Conservation (phyloP, 1,140 invertebrate species). For the Rhagoletis pomonella region DNA sequence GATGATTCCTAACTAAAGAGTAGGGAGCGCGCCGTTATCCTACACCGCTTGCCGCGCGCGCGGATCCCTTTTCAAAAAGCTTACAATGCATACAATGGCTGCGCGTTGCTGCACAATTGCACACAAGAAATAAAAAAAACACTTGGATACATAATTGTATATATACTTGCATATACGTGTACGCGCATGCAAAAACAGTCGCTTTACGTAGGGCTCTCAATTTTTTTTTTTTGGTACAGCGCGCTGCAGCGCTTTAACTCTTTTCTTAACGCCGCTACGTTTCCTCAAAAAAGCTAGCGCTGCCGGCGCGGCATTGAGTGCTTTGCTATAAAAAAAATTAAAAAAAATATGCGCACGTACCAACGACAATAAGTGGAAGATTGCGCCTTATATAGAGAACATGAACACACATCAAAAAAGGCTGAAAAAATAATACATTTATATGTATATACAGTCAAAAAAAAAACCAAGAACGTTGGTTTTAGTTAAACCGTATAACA, state of each 20-base stretch:
- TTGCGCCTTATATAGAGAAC: too few relatives aligned
- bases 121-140: neutral
- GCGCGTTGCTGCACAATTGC: neutral
- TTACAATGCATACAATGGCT: neutral
- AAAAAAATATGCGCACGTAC: too few relatives aligned
- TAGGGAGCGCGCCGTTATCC: too few relatives aligned
- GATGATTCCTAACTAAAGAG: too few relatives aligned
- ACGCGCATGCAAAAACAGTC: neutral
- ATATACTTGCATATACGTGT: neutral
- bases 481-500: neutral
- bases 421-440: too few relatives aligned
- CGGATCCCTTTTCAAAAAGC: neutral
- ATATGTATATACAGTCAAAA: neutral
- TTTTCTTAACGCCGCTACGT: neutral
- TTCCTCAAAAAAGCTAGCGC: neutral
- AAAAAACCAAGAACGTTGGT: neutral
- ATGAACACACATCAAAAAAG: too few relatives aligned
- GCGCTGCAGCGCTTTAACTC: neutral
- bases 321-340: too few relatives aligned
- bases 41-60: too few relatives aligned
- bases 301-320: neutral
- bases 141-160: neutral
- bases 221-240: neutral
- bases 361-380: too few relatives aligned
- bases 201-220: neutral